Evolutionary conservation across 2,113 vertebrate species (phyloP), one percentile per base, ranked within the genome.

Genomic region (Sinocyclocheilus rhinocerous): DNA sequence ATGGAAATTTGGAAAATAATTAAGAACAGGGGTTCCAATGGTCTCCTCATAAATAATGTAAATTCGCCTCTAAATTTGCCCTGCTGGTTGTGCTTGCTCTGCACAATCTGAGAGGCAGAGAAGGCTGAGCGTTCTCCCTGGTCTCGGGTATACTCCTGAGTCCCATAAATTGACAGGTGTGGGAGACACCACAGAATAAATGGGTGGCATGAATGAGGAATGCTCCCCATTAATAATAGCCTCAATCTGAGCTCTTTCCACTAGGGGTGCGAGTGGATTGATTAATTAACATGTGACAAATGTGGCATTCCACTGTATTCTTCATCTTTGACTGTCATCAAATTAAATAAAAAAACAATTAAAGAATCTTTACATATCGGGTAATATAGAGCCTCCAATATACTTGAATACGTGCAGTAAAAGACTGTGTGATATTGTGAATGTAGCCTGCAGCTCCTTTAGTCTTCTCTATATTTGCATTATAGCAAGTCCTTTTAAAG

Each of bases 21-120:
- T 92, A 94, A 90, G 88, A 88, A 91, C 91, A 59, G 91, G 89
- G 88, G 87, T 94, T 93, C 93, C 89, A 93, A 91, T 90, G 90
- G 90, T 91, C 90, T 90, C 88, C 94, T 94, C 93, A 95, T 95
- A 95, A 94, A 95, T 94, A 95, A 95, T 95, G 94, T 90, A 94
- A 92, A 93, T 93, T 91, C 59, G 48, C 85, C 87, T 92, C 90
- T 94, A 92, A 94, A 93, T 92, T 90, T 91, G 87, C 92, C 92
- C 93, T 93, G 93, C 92, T 92, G 90, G 83, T 87, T 82, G 86
- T 94, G 94, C 94, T 95, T 92, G 90, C 91, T 16, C 88, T 90
- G 94, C 94, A 94, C 89, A 93, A 93, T 83, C 85, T 89, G 80
- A 90, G 52, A 87, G 77, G 24, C 55, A 36, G 89, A 92, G 93